Base-by-base conservation (phyloP, 92 coral and sea anemone species). In the Epizoanthus illoricatus region DNA sequence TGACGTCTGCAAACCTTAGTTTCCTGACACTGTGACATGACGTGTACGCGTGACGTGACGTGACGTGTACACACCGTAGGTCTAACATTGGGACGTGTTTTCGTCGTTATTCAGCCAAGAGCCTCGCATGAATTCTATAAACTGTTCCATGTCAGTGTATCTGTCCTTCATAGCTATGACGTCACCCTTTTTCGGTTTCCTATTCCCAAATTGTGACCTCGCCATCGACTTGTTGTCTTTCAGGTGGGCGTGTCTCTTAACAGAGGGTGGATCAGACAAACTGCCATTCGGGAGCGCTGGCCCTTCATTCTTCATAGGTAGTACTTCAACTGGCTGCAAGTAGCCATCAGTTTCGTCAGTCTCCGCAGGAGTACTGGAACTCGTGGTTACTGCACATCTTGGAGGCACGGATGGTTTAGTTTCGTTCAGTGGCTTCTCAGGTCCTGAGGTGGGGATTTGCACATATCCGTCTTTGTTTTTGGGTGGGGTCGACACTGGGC, bases 91-190 rank as follows among this genome's bases (percentile, higher is more conserved):
- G 10, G 56, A 52, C 56, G 56, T 52, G 56, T 52, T 52, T 52
- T 10, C 56, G 16, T 52, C 56, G 12, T 52, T 52, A 52, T 13
- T 3, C 13, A 52, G 56, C 16, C 10, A 13, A 52, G 56, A 52
- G 15, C 56, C 12, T 12, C 72, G 82, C 45, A 78, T n/a, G 47
- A 63, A 61, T 33, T 78, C 36, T 28, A 28, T 28, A 2, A 28
- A 28, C 36, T 28, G 36, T 28, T 28, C 71, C 61, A 63, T 63
- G 10, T 78, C 82, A 5, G 71, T 78, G 54, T 78, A 78, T n/a
- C 82, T 56, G 12, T 63, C 71, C 47, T 78, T 59, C 82, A 63
- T 63, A 4, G 82, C 82, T 78, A 78, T 78, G 61, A 78, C 49
- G 39, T 78, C 61, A 41, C 9, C 20, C 21, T 78, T 63, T 42